Evolutionary conservation across 2,113 vertebrate genomes (phyloP).

Genomic region (Anguilla rostrata): DNA sequence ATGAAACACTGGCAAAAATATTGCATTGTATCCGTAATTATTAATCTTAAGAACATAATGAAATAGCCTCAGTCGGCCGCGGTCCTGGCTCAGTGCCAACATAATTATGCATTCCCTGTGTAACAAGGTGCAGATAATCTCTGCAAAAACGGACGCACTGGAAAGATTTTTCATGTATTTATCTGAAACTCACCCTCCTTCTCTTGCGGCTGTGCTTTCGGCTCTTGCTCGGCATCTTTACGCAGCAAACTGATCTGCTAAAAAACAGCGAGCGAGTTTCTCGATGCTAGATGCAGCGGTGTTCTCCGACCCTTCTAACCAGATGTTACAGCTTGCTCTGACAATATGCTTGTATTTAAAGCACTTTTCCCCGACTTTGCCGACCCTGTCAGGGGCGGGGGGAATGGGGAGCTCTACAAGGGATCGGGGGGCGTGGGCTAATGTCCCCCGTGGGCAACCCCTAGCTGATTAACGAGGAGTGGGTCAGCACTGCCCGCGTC

Average conservation of each 20-base stretch:
- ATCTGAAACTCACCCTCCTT: not conserved
- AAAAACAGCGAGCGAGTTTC: not conserved
- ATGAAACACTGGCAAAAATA: not conserved
- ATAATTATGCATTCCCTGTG: too few relatives aligned
- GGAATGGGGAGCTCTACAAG: not conserved
- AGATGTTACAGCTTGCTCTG: not conserved
- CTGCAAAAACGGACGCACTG: not conserved
- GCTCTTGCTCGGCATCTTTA: not conserved
- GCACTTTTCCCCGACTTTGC: not conserved
- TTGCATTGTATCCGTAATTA: not conserved
- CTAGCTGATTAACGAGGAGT: not conserved
- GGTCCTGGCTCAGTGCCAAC: too few relatives aligned
- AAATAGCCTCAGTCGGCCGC: not conserved
- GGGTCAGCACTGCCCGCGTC: not conserved
- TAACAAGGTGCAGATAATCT: not conserved
- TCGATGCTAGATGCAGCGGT: not conserved
- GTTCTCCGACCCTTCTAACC: slow-evolving; percentile 3
- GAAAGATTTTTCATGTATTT: not conserved
- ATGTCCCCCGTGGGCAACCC: slow-evolving; percentile 4
- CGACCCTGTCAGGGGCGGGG: not conserved
- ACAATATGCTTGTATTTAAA: slow-evolving; percentile 7
- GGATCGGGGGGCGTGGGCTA: not conserved
- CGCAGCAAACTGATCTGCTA: not conserved
- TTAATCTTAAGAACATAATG: not conserved
- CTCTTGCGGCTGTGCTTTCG: not conserved